Conservation (phyloP, 2,113 vertebrate species). For the Nibea coibor region DNA sequence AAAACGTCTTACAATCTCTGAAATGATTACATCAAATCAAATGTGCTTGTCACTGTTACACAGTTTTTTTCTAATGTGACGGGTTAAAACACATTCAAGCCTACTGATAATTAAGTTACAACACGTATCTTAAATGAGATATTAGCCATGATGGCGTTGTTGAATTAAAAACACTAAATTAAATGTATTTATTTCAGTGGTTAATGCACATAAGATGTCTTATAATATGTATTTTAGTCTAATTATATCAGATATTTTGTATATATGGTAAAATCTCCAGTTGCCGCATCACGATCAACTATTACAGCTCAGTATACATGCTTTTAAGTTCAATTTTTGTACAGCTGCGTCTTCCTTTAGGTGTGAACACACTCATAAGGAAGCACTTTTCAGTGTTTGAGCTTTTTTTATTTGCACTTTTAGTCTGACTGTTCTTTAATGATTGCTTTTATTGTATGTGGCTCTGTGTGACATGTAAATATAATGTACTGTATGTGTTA, state of each 20-base stretch:
- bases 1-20: slow-evolving; percentile 15
- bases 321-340: slow-evolving; percentile 38
- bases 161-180: slow-evolving; percentile 49
- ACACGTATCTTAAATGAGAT: neutral
- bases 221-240: slow-evolving; percentile 35
- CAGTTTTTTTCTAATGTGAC: slow-evolving; percentile 9
- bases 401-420: slow-evolving; percentile 53
- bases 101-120: slow-evolving; percentile 9
- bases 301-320: neutral
- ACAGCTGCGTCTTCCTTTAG: slow-evolving; percentile 18
- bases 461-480: slow-evolving; percentile 36
- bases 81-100: neutral
- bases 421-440: slow-evolving; percentile 4
- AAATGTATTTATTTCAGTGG: slow-evolving; percentile 58
- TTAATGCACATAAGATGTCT: slow-evolving; percentile 32
- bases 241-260: slow-evolving; percentile 36
- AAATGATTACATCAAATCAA: slow-evolving; percentile 23
- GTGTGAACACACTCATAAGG: slow-evolving; percentile 7
- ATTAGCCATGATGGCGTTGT: neutral
- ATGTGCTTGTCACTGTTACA: slow-evolving; percentile 7
- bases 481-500: slow-evolving; percentile 27
- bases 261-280: slow-evolving; percentile 28
- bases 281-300: slow-evolving; percentile 8
- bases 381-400: slow-evolving; percentile 50
- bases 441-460: slow-evolving; percentile 5